Base-by-base conservation (phyloP, 2,113 vertebrate genomes). In the Vicugna pacos region DNA sequence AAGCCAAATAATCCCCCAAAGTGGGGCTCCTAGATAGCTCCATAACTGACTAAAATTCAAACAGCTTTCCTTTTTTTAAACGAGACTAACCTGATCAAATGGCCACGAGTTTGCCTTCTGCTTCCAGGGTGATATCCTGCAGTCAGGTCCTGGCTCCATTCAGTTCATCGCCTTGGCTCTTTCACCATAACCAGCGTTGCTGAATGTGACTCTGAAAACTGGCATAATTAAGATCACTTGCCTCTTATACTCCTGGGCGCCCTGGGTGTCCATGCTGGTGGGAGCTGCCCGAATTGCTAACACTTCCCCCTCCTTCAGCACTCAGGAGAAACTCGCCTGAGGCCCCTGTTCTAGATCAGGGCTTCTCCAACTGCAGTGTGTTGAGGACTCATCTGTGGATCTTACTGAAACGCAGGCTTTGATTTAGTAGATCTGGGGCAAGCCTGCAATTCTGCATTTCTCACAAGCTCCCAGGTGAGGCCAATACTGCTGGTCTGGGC, bases 31-130 rank as follows among this genome's bases (percentile, higher is more conserved):
- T 50, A 28, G 30, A 13, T 48, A 83, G 48, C 89, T 84, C 30
- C 28, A 58, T n/a, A 80, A 38, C n/a, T 24, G 70, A 88, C 30
- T 79, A 64, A 89, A 75, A 38, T 52, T 54, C 91, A 95, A 75
- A 52, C 77, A 97, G 11, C 20, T 54, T 52, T 65, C 28, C 20
- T 22, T 58, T 58, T 58, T 58, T 73, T 28, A 85, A 46, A 48
- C 14, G 48, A 76, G 16, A 58, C 52, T 42, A 80, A 76, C 65
- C 46, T 0, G 73, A 50, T 35, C 58, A 56, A 48, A 91, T 12
- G 70, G 73, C 76, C 79, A 42, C 6, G 10, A 75, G 90, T 14
- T 35, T 72, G 50, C 83, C 90, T 84, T 97, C 56, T 2, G 80
- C 89, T 30, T 17, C 73, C 73, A 96, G 42, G 93, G 89, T 88